Base-by-base conservation (phyloP, 2,797 vertebrate genomes). In the Propithecus perrieri region DNA sequence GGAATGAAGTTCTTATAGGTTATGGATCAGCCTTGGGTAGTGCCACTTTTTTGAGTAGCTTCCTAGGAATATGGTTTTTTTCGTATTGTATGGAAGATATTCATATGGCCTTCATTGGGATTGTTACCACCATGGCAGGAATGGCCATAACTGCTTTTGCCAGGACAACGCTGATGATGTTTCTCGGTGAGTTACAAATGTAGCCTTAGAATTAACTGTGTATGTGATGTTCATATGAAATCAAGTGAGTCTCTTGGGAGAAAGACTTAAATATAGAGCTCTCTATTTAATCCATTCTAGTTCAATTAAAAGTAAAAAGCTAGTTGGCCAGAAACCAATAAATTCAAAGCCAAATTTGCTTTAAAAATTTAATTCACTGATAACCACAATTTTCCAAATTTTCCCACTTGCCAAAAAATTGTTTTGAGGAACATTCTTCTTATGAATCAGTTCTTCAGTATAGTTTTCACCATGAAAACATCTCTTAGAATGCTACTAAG, bases 1-100 rank as follows among this genome's bases (percentile, higher is more conserved):
- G 99, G 99, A 99, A 98, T 57, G 99, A 99, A 98, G 98, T 99
- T 26, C 98, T 99, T 96, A 99, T 99, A 85, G 99, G 99, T 93
- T 99, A 99, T 2, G 99, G 99, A 55, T 98, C 99, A 2, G 99
- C 99, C 0, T 95, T 99, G 20, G 99, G 98, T 83, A 99, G 99
- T 22, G 92, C 98, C 0, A 96, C 99, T 57, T 99, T 99, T 69
- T 90, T 99, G 84, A 98, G 95, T 74, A 99, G 99, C 97, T 99
- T 99, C 95, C 46, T 99, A 13, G 99, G 99, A 55, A 98, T 99
- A 86, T 98, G 98, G 7, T 38, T 98, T 3, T 98, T 99, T 94
- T 99, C 99, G 5, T 99, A 98, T 95, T 99, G 98, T 67, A 97
- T 99, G 92, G 98, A 99, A 86, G 99, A 99, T 91, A 98, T 99